Evolutionary conservation across 92 coral and sea anemone genomes (phyloP).

Genomic region (Epizoanthus illoricatus): DNA sequence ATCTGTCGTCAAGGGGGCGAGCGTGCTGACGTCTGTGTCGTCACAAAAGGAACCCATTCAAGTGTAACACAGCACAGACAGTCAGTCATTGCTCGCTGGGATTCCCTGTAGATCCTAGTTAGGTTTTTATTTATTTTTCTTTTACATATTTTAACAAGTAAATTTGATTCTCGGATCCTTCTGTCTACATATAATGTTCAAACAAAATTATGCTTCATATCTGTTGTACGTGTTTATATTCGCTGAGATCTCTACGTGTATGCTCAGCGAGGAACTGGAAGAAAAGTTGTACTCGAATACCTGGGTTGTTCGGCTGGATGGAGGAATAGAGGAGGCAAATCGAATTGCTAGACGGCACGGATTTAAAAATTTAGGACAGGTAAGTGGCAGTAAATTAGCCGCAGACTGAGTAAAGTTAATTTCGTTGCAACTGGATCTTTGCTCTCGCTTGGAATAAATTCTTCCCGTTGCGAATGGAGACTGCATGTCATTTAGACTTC

Average conservation of each 20-base stretch:
- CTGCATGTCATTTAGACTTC: constrained; percentile 1
- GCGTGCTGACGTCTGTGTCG: constrained; percentile 30
- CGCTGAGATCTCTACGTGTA: constrained; percentile 11
- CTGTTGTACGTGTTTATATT: constrained; percentile 20
- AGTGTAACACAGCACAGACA: too few relatives aligned
- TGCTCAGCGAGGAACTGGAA: constrained; percentile 3
- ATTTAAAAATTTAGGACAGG: constrained; percentile 85
- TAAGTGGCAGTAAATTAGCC: constrained; percentile 32
- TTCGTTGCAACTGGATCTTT: neutral
- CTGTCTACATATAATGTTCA: constrained; percentile 22
- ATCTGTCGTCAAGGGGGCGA: constrained; percentile 4
- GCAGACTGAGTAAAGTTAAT: neutral
- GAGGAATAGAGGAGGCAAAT: constrained; percentile 77
- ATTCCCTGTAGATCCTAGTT: constrained; percentile 21
- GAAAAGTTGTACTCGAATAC: constrained; percentile 77
- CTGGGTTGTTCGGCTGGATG: constrained; percentile 89
- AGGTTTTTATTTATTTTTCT: constrained; percentile 29
- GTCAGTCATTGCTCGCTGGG: neutral
- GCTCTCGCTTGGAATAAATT: neutral
- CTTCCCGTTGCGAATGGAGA: constrained; percentile 22
- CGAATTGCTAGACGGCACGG: constrained; percentile 78
- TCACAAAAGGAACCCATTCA: constrained; percentile 38
- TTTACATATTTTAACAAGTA: constrained; percentile 3
- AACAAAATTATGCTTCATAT: constrained; percentile 10
- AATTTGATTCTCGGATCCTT: constrained; percentile 1